Evolutionary conservation across 2,888 invertebrate species (phyloP), one percentile per base, ranked within the genome.

Genomic region (Malachius bipustulatus): DNA sequence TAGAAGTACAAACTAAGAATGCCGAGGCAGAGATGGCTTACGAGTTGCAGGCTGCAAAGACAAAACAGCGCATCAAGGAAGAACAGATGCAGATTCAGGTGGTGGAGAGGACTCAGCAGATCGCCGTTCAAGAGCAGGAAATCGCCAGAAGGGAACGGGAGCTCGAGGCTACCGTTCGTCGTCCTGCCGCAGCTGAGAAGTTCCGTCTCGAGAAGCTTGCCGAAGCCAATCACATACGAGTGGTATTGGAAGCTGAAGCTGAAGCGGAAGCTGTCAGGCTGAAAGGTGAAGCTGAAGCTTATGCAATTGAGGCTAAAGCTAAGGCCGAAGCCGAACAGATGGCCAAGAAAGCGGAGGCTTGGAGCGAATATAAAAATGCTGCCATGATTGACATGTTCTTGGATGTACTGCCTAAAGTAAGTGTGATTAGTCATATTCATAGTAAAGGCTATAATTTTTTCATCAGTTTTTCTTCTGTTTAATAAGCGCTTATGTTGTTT

Each of bases 351-450:
- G 96, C 94, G 0, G 93, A 93, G 50, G 96, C 97, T 10, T 96
- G 85, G 82, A 85, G 83, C 56, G 91, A 94, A 56, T 97, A 96
- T 62, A 87, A 91, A 47, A 89, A 84, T 34, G 91, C 93, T 16
- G 91, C 93, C 8, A 87, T 91, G 82, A 77, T 90, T 39, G 94
- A 96, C 57, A 96, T 97, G 94, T 78, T 94, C 56, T 73, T 97
- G 40, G 91, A 94, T 37, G 84, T 88, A 26, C 66, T 97, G 54
- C 96, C 96, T 11, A 93, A 91, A 79, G 94, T 94, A 61, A 37
- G 26, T 26, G 30, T n/a, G 6, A 11, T 32, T 27, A 34, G 12
- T n/a, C 16, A 4, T 16, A 26, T 3, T 26, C 11, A 16, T 14
- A 27, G 4, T 35, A 14, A 26, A 24, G 14, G 28, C 8, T 4